Percentiles rank a stretch among this genome's conserved stretches.
phyloP scores from a whole-genome alignment of 2,113 vertebrate genomes.

The Rana temporaria region DNA sequence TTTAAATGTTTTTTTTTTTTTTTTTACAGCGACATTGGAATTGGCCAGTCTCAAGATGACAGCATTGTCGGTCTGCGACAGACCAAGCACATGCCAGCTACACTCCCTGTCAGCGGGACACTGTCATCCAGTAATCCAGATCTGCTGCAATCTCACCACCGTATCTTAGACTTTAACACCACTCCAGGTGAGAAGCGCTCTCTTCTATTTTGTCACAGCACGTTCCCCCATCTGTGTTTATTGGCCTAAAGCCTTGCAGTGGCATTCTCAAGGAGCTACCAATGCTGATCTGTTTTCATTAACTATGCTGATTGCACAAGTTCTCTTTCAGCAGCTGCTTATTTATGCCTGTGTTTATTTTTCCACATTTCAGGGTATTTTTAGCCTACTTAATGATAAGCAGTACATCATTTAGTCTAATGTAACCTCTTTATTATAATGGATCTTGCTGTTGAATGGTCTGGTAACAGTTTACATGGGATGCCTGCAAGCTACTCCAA shows the following conservation, averaged over 20 bases:
- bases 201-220: background rate
- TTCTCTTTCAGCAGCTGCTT: slow-evolving; percentile 13
- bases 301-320: slow-evolving; percentile 4
- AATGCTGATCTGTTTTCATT: slow-evolving; percentile 32
- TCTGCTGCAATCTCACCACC: slow-evolving; percentile 94
- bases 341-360: slow-evolving; percentile 15
- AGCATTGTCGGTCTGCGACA: slow-evolving; percentile 96
- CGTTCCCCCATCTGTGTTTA: background rate
- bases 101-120: slow-evolving; percentile 92
- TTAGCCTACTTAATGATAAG: slow-evolving; percentile 2
- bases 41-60: slow-evolving; percentile 98
- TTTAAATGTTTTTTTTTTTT: background rate
- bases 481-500: too few relatives aligned
- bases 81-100: slow-evolving; percentile 91
- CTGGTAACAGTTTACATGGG: too few relatives aligned
- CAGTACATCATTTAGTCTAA: background rate
- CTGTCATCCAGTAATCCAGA: slow-evolving; percentile 96
- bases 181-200: slow-evolving; percentile 81
- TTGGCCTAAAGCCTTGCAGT: slow-evolving; percentile 5
- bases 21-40: slow-evolving; percentile 86
- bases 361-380: slow-evolving; percentile 45
- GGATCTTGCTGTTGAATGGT: background rate
- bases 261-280: slow-evolving; percentile 15
- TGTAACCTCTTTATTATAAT: background rate
- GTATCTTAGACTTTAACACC: slow-evolving; percentile 95